A percentile compares a stretch with the other conserved stretches of the same genome.
Evolutionary conservation across 2,113 vertebrate species (phyloP).

Genomic region (Hiodon alosoides): DNA sequence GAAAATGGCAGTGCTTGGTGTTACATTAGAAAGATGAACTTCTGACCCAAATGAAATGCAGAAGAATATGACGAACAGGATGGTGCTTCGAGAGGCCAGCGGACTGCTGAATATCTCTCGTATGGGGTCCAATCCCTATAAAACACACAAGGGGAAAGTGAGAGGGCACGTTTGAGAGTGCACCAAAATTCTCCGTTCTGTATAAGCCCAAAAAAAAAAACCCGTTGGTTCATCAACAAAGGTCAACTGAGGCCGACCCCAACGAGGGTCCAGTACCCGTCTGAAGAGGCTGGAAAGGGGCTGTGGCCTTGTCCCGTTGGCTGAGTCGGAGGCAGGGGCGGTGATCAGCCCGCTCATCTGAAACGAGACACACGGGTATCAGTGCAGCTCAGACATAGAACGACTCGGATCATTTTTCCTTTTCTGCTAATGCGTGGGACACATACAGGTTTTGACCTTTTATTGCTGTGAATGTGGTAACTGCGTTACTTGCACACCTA

Average conservation of each 20-base stretch:
- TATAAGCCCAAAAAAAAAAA: no score
- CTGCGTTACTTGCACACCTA: no score
- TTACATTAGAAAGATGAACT: not conserved
- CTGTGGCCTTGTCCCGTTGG: not conserved
- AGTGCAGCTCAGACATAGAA: not conserved
- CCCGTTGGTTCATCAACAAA: not conserved
- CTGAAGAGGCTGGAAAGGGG: constrained; percentile 28
- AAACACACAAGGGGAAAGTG: not conserved
- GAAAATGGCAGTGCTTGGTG: no score
- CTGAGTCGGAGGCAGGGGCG: constrained; percentile 17
- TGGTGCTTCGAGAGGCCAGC: constrained; percentile 46
- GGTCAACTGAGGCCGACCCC: not conserved
- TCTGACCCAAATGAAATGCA: constrained; percentile 68
- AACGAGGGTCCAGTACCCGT: constrained; percentile 36
- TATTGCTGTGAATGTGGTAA: not conserved
- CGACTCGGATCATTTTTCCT: no score
- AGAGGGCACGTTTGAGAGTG: not conserved
- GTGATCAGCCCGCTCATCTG: constrained; percentile 42
- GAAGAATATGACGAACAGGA: constrained; percentile 60
- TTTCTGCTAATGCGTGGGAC: not conserved
- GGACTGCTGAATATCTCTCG: constrained; percentile 44
- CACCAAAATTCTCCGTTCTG: not conserved
- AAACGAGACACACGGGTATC: not conserved
- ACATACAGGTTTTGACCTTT: not conserved
- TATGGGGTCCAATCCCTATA: constrained; percentile 49